These are phyloP conservation scores for Melangyna quadrimaculata DNA, from an alignment of 2,888 invertebrate species.

Conservation along the genomic window DNA sequence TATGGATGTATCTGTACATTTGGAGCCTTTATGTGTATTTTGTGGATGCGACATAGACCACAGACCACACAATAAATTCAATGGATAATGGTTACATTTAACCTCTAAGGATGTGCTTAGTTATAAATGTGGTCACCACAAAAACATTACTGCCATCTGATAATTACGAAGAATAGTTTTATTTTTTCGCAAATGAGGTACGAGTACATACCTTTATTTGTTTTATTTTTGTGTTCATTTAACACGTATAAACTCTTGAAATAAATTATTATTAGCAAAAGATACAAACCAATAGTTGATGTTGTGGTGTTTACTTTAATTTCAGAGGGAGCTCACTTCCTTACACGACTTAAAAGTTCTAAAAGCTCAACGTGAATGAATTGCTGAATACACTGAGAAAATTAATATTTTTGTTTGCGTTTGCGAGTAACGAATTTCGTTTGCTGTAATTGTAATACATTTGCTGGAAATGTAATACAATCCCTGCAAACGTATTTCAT, in stretches of 20 bases:
- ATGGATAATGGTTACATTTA: slow-evolving; percentile 7
- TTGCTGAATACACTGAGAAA: no score
- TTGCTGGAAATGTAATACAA: no score
- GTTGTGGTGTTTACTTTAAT: not conserved
- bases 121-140: not conserved
- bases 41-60: slow-evolving; percentile 6
- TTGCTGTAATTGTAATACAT: no score
- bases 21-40: not conserved
- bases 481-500: no score
- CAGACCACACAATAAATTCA: slow-evolving; percentile 29
- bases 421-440: no score
- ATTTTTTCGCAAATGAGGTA: not conserved
- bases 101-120: slow-evolving; percentile 26
- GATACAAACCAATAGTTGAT: not conserved
- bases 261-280: not conserved
- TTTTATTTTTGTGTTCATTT: not conserved
- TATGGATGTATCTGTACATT: not conserved
- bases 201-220: not conserved
- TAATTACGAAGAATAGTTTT: not conserved
- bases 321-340: not conserved
- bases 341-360: not conserved
- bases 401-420: no score
- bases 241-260: slow-evolving; percentile 2
- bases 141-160: not conserved
- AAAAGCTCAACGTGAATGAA: not conserved